These are phyloP conservation scores for Brachionus asplanchnoidis DNA, from an alignment of 1,140 invertebrate genomes.

Conservation along the genomic window DNA sequence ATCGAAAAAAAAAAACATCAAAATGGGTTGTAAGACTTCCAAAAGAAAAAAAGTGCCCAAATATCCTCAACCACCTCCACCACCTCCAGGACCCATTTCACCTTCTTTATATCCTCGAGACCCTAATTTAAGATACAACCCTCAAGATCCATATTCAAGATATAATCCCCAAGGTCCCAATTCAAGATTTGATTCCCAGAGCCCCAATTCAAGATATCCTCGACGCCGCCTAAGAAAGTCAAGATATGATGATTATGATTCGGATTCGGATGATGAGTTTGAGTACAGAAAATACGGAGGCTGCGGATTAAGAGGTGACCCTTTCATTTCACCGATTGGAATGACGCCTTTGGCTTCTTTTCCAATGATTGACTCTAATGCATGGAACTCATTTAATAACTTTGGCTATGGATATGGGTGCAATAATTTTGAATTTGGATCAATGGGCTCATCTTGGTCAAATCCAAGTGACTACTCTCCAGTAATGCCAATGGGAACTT, in stretches of 20 bases:
- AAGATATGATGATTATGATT: neutral
- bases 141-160: neutral
- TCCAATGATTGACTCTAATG: neutral
- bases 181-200: neutral
- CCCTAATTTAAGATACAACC: too few relatives aligned
- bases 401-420: neutral
- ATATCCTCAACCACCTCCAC: neutral
- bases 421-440: neutral
- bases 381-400: neutral
- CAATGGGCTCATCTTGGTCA: neutral
- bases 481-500: neutral
- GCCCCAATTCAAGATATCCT: neutral
- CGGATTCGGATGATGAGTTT: neutral
- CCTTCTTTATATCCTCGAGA: neutral
- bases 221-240: neutral
- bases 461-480: neutral
- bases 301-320: neutral
- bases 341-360: neutral
- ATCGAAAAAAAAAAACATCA: neutral
- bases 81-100: neutral
- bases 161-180: neutral
- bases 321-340: neutral
- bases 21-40: neutral
- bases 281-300: neutral
- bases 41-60: neutral